Conservation (phyloP, 2,113 vertebrate genomes). For the Phyllostomus hastatus region DNA sequence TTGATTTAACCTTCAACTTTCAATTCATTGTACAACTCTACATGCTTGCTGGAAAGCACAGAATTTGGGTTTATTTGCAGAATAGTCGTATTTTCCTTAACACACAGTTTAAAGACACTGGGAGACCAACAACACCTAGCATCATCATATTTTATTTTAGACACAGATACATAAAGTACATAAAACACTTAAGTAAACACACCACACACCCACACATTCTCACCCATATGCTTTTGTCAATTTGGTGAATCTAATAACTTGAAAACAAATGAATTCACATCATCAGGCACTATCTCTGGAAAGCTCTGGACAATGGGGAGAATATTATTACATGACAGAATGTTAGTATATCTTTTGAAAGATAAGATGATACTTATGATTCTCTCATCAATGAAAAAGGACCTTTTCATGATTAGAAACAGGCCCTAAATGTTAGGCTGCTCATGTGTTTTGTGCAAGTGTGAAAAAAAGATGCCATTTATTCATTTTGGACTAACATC, state of each 20-base stretch:
- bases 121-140: background rate
- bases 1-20: background rate
- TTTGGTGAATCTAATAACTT: background rate
- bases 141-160: background rate
- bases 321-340: background rate
- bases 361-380: background rate
- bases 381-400: background rate
- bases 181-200: background rate
- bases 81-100: background rate
- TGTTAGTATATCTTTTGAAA: background rate
- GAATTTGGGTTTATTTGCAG: background rate
- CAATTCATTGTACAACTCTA: background rate
- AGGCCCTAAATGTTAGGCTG: background rate
- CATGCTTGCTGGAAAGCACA: background rate
- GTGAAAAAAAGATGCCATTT: background rate
- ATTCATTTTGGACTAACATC: constrained; percentile 14
- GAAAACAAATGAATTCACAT: background rate
- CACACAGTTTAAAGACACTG: background rate
- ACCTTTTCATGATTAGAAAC: background rate
- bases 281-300: background rate
- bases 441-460: background rate
- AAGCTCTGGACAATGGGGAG: background rate
- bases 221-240: background rate
- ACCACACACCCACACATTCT: background rate
- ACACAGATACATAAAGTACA: background rate